A percentile compares a stretch with the other conserved stretches of the same genome.
phyloP scores from a whole-genome alignment of 37 sponge, comb jelly and placozoan genomes.

The Spongilla lacustris region DNA sequence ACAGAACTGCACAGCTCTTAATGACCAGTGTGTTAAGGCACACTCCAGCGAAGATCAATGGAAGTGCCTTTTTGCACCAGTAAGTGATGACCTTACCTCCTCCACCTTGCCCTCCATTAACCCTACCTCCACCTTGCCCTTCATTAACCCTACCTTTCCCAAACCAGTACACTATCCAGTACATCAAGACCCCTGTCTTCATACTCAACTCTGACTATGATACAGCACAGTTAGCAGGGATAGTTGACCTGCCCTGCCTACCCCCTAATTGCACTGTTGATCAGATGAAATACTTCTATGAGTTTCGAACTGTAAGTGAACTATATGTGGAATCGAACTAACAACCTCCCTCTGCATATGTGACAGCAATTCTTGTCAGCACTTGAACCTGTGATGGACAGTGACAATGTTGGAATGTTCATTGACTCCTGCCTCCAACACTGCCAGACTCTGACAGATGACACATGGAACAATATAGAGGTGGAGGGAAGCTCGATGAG shows the following conservation, averaged over 20 bases:
- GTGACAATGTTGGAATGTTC: slow-evolving; percentile 43
- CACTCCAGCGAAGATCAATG: slow-evolving; percentile 44
- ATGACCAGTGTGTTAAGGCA: slow-evolving; percentile 57
- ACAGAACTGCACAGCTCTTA: slow-evolving; percentile 73
- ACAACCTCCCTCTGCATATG: background rate
- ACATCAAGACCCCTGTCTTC: slow-evolving; percentile 79
- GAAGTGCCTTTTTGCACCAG: slow-evolving; percentile 83
- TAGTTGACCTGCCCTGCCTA: slow-evolving; percentile 53
- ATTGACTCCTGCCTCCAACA: slow-evolving; percentile 75
- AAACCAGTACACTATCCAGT: slow-evolving; percentile 70
- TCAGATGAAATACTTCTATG: slow-evolving; percentile 49
- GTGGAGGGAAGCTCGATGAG: slow-evolving; percentile 34
- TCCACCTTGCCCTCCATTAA: background rate
- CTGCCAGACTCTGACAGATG: slow-evolving; percentile 72
- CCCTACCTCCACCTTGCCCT: too few relatives aligned
- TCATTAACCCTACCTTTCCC: background rate
- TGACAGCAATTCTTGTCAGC: slow-evolving; percentile 26
- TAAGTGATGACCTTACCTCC: background rate
- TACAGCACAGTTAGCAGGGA: slow-evolving; percentile 70
- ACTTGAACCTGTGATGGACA: background rate
- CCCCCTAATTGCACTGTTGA: slow-evolving; percentile 60
- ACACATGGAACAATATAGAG: slow-evolving; percentile 48
- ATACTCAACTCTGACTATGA: slow-evolving; percentile 73
- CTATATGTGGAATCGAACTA: too few relatives aligned
- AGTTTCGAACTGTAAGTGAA: slow-evolving; percentile 51